Conservation (phyloP, 2,797 vertebrate genomes). For the Naso thynnoides region DNA sequence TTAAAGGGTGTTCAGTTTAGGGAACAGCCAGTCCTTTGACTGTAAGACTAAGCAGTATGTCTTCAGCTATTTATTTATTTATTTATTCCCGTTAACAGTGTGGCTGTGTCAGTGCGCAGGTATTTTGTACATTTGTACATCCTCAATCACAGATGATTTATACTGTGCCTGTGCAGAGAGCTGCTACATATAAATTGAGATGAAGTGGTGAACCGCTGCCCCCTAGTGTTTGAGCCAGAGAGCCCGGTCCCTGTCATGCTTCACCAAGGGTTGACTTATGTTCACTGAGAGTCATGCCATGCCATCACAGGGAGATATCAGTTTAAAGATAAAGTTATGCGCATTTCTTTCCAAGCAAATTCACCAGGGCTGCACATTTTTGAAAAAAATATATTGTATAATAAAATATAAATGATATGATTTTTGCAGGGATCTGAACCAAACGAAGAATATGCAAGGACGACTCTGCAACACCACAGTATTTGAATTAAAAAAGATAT, state of each 20-base stretch:
- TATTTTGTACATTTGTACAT: slow-evolving; percentile 10
- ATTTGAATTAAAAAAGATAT: too few species aligned
- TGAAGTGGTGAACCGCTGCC: slow-evolving; percentile 3
- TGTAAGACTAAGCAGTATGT: slow-evolving; percentile 36
- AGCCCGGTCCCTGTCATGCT: not conserved
- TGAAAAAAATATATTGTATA: too few species aligned
- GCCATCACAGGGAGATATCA: not conserved
- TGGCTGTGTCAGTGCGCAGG: slow-evolving; percentile 2
- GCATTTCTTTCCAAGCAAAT: slow-evolving; percentile 9
- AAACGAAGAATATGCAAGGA: too few species aligned
- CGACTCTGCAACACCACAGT: too few species aligned
- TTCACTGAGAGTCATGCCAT: slow-evolving; percentile 14
- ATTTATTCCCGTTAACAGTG: slow-evolving; percentile 67
- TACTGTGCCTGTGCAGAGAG: slow-evolving; percentile 50
- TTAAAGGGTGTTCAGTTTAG: slow-evolving; percentile 44
- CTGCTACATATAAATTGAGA: slow-evolving; percentile 48
- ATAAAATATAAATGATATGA: too few species aligned
- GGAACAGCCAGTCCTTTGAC: slow-evolving; percentile 47
- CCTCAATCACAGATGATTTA: not conserved
- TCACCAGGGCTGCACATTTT: too few species aligned
- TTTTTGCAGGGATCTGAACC: too few species aligned
- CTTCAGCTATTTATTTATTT: slow-evolving; percentile 82
- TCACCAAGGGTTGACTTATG: not conserved
- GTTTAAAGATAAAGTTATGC: not conserved
- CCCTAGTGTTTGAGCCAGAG: not conserved